phyloP scores from a whole-genome alignment of 2,888 invertebrate species.

The Volucella inanis region DNA sequence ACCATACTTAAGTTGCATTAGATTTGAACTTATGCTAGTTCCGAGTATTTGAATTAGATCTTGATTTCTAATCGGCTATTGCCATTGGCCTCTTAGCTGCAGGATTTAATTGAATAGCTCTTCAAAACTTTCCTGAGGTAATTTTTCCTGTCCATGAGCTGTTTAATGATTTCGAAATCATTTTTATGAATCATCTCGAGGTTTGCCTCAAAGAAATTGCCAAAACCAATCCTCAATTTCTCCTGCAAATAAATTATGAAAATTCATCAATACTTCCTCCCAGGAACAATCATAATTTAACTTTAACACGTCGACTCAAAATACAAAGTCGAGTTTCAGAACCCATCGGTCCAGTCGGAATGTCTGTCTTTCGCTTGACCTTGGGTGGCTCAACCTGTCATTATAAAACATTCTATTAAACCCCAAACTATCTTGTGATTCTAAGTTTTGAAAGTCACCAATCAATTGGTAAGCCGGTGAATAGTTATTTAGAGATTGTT shows the following conservation, averaged over 20 bases:
- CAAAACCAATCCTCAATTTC: conserved; percentile 59
- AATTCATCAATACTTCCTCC: conserved; percentile 39
- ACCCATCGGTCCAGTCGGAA: too few species aligned
- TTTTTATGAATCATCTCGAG: conserved; percentile 26
- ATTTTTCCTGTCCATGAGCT: conserved; percentile 53
- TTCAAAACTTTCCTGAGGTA: conserved; percentile 46
- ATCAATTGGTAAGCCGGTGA: too few species aligned
- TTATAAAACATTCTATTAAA: too few species aligned
- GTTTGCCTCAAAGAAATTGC: conserved; percentile 34
- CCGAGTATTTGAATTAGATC: conserved; percentile 39
- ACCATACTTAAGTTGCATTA: conserved; percentile 2
- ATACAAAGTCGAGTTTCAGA: too few species aligned
- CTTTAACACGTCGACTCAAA: conserved; percentile 41
- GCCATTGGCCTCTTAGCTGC: conserved; percentile 22
- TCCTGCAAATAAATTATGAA: conserved; percentile 46
- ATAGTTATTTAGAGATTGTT: too few species aligned
- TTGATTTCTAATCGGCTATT: conserved; percentile 14
- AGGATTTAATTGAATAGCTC: conserved; percentile 40
- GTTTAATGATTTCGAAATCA: conserved; percentile 47
- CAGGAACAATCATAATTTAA: conserved; percentile 29
- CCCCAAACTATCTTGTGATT: too few species aligned
- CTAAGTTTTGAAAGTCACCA: too few species aligned
- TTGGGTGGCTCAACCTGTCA: too few species aligned
- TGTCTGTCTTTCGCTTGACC: too few species aligned
- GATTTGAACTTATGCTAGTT: conserved; percentile 16